Conservation (phyloP, 2,797 vertebrate genomes). For the Pachyuromys duprasi region DNA sequence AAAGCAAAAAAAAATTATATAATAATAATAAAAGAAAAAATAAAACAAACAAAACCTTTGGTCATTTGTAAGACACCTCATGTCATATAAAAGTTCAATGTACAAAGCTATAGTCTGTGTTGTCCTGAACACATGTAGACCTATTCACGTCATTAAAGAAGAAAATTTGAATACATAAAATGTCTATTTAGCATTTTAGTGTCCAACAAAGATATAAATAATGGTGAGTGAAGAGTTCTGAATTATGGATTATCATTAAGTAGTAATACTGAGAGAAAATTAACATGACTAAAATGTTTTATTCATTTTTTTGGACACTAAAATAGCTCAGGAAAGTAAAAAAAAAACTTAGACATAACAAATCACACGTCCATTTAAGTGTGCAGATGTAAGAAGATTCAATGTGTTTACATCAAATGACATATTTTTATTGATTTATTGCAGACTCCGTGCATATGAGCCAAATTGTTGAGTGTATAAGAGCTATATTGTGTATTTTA, state of each 20-base stretch:
- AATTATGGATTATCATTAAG: slow-evolving; percentile 76
- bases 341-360: slow-evolving; percentile 96
- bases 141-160: slow-evolving; percentile 86
- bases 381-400: slow-evolving; percentile 99
- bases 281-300: slow-evolving; percentile 86
- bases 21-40: slow-evolving; percentile 82
- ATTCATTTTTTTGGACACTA: slow-evolving; percentile 94
- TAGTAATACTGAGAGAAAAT: slow-evolving; percentile 82
- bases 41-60: slow-evolving; percentile 82
- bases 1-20: slow-evolving; percentile 68
- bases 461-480: slow-evolving; percentile 99
- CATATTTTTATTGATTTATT: slow-evolving; percentile 99
- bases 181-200: slow-evolving; percentile 89
- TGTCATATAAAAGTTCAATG: slow-evolving; percentile 92
- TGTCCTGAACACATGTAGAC: slow-evolving; percentile 88
- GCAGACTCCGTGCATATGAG: slow-evolving; percentile 99
- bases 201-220: slow-evolving; percentile 87
- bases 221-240: slow-evolving; percentile 63
- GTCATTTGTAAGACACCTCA: slow-evolving; percentile 93
- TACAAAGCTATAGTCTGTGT: slow-evolving; percentile 89
- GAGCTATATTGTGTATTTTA: slow-evolving; percentile 99
- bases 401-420: slow-evolving; percentile 99
- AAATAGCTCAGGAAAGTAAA: slow-evolving; percentile 95
- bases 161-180: slow-evolving; percentile 79
- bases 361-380: slow-evolving; percentile 97